A percentile compares a stretch with the other conserved stretches of the same genome.
These are phyloP conservation scores for Prionace glauca DNA, from an alignment of 2,797 vertebrate genomes.

Conservation along the genomic window DNA sequence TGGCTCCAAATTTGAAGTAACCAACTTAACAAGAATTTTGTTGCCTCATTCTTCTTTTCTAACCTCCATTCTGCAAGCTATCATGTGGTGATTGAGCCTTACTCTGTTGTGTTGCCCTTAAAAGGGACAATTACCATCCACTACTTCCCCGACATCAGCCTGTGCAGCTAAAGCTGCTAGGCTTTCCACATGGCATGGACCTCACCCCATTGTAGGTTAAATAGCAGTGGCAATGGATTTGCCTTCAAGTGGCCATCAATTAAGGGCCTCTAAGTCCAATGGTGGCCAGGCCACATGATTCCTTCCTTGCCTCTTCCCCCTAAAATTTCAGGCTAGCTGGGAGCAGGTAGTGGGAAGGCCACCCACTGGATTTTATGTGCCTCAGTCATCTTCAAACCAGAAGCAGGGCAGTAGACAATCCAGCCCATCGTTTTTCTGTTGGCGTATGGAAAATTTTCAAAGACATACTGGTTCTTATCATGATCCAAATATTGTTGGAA, in stretches of 20 bases:
- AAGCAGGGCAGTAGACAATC: no score
- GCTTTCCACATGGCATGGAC: no score
- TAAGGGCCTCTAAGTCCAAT: background rate
- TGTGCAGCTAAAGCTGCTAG: background rate
- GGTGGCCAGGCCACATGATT: background rate
- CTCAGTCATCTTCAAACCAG: background rate
- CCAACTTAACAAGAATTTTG: background rate
- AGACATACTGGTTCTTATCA: background rate
- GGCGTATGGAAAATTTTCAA: background rate
- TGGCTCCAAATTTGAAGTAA: background rate
- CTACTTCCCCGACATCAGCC: no score
- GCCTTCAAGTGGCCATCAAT: background rate
- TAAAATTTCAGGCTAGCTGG: background rate
- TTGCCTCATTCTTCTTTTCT: background rate
- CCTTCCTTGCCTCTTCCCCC: no score
- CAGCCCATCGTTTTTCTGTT: background rate
- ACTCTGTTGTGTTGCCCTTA: no score
- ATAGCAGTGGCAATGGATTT: background rate
- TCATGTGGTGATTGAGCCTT: background rate
- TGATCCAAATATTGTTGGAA: background rate
- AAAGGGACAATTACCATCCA: no score
- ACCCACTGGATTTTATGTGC: background rate
- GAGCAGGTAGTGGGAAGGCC: no score
- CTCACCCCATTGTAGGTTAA: background rate
- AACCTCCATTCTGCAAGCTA: background rate